phyloP scores from a whole-genome alignment of 2,888 invertebrate species.

The Chelonus formosanus region DNA sequence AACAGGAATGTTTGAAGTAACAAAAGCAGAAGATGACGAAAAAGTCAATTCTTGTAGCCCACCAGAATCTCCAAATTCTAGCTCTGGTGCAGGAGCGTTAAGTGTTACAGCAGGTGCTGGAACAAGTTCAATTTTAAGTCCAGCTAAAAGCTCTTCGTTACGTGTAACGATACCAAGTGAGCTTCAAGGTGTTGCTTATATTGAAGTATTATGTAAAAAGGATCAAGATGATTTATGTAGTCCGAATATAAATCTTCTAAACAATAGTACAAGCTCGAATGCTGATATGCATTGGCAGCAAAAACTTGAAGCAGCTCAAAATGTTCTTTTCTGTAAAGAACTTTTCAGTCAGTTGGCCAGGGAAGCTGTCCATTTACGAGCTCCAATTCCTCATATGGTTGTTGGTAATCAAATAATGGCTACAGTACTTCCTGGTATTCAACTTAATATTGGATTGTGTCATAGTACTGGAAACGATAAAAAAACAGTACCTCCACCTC shows the following conservation, averaged over 20 bases:
- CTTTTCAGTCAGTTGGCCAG: constrained; percentile 92
- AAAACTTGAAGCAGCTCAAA: constrained; percentile 95
- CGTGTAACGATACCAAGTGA: constrained; percentile 94
- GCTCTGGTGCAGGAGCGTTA: constrained; percentile 57
- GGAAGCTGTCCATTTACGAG: constrained; percentile 92
- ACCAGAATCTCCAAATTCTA: constrained; percentile 67
- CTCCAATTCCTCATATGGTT: constrained; percentile 95
- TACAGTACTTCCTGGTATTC: constrained; percentile 92
- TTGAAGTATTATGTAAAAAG: constrained; percentile 94
- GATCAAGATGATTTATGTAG: constrained; percentile 91
- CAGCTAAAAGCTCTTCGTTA: constrained; percentile 77
- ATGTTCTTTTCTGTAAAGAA: constrained; percentile 96
- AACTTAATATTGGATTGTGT: constrained; percentile 89
- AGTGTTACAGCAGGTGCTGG: not conserved
- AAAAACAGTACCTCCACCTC: constrained; percentile 66
- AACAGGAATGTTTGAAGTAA: constrained; percentile 94
- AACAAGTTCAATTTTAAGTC: constrained; percentile 4
- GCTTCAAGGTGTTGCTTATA: constrained; percentile 94
- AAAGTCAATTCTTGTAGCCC: constrained; percentile 65
- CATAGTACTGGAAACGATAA: constrained; percentile 79
- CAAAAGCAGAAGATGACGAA: constrained; percentile 87
- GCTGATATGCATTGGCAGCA: constrained; percentile 92
- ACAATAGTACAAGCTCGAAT: constrained; percentile 77
- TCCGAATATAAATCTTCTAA: constrained; percentile 81
- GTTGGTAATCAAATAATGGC: constrained; percentile 97